A percentile compares a stretch with the other conserved stretches of the same genome.
phyloP scores from a whole-genome alignment of 2,113 vertebrate species.

The Ochotona curzoniae region DNA sequence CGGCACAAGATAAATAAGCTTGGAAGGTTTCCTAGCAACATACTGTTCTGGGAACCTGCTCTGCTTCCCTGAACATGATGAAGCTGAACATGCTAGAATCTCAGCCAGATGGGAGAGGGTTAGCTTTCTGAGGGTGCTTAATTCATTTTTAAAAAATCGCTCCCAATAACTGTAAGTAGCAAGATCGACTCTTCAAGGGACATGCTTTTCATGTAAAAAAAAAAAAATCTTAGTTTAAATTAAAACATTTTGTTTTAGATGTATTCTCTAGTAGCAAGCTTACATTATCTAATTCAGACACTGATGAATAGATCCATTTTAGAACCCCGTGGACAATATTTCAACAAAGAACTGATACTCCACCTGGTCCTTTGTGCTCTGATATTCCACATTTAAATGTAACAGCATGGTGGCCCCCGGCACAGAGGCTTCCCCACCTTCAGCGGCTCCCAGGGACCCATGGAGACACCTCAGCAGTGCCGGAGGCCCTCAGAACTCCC shows the following conservation, averaged over 20 bases:
- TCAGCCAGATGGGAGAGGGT: slow-evolving; percentile 62
- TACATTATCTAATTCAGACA: background rate
- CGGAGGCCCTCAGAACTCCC: background rate
- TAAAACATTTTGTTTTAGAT: slow-evolving; percentile 31
- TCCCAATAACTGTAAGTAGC: background rate
- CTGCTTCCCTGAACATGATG: slow-evolving; percentile 53
- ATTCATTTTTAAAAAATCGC: background rate
- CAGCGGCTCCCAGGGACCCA: background rate
- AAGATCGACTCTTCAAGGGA: slow-evolving; percentile 44
- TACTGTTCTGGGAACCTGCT: slow-evolving; percentile 63
- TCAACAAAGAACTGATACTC: background rate
- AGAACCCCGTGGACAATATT: background rate
- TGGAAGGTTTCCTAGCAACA: slow-evolving; percentile 74
- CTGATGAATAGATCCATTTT: background rate
- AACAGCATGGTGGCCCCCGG: too few species aligned
- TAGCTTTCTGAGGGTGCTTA: background rate
- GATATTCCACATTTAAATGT: background rate
- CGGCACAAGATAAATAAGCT: slow-evolving; percentile 65
- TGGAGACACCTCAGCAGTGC: background rate
- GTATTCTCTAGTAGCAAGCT: slow-evolving; percentile 25
- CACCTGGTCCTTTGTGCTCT: background rate
- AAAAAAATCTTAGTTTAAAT: background rate
- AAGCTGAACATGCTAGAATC: slow-evolving; percentile 47
- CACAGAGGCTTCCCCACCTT: too few species aligned
- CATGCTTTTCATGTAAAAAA: background rate